Evolutionary conservation across 2,888 invertebrate species (phyloP).

Genomic region (Argyresthia goedartella): DNA sequence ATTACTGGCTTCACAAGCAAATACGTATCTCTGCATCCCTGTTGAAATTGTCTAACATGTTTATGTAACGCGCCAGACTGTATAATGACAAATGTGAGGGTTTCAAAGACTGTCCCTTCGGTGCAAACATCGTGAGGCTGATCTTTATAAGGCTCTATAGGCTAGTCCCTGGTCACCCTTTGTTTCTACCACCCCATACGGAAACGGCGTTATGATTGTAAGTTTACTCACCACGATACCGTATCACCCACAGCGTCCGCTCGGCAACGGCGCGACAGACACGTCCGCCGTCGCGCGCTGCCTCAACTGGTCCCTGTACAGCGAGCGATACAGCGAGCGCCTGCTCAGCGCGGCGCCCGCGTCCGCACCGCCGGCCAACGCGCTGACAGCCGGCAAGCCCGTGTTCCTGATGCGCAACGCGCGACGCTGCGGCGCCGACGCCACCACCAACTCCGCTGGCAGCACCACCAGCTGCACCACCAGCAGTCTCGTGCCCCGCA

Average conservation of each 20-base stretch:
- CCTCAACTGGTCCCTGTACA: slow-evolving; percentile 46
- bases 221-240: background rate
- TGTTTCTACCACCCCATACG: background rate
- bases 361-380: slow-evolving; percentile 26
- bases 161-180: background rate
- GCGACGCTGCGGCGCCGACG: slow-evolving; percentile 36
- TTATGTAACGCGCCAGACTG: too few species aligned
- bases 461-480: slow-evolving; percentile 9
- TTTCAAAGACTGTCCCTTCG: too few species aligned
- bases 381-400: too few species aligned
- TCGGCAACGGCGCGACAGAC: background rate
- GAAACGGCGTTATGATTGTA: background rate
- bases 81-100: too few species aligned
- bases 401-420: slow-evolving; percentile 43
- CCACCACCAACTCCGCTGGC: slow-evolving; percentile 25
- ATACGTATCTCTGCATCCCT: background rate
- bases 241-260: background rate
- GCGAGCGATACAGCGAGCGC: slow-evolving; percentile 40
- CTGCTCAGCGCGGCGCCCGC: slow-evolving; percentile 18
- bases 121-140: background rate
- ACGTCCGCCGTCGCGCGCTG: background rate
- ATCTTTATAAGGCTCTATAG: background rate
- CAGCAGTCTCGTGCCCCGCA: slow-evolving; percentile 7
- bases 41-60: background rate
- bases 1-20: background rate